Conservation (phyloP, 2,888 invertebrate genomes). For the Ichneumoninae sp. region DNA sequence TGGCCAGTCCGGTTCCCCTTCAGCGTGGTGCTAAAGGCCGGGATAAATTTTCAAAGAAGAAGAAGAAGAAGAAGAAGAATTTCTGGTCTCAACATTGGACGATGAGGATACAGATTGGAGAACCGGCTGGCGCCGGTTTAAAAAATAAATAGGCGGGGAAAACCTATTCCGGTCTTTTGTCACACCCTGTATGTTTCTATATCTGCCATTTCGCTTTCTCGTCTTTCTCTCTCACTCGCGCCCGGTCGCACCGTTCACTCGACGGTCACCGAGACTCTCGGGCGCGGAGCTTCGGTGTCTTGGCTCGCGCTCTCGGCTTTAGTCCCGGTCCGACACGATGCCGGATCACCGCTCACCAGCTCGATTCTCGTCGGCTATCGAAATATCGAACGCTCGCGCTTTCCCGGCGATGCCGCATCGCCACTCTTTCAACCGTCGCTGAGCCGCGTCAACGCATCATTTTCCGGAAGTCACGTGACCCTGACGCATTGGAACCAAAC, state of each 20-base stretch:
- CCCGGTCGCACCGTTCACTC: constrained; percentile 53
- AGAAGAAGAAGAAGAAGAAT: no score
- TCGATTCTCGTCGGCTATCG: constrained; percentile 41
- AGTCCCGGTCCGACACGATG: constrained; percentile 72
- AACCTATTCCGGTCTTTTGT: constrained; percentile 29
- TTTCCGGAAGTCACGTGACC: constrained; percentile 30
- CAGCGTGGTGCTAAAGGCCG: no score
- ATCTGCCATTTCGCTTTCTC: constrained; percentile 55
- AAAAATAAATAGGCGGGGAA: no score
- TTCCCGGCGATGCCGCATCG: neutral
- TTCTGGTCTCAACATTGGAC: no score
- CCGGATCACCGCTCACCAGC: constrained; percentile 64
- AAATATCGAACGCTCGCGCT: constrained; percentile 40
- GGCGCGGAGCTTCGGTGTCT: constrained; percentile 42
- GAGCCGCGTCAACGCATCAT: neutral
- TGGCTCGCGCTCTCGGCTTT: constrained; percentile 43
- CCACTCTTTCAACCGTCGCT: neutral
- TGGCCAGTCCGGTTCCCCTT: no score
- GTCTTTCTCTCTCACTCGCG: constrained; percentile 44
- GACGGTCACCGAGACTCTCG: constrained; percentile 53
- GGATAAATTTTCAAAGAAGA: no score
- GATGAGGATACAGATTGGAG: no score
- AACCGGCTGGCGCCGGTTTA: no score
- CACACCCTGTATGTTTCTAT: constrained; percentile 56
- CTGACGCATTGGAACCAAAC: neutral